These are phyloP conservation scores for Todiramphus saurophagus DNA, from an alignment of 2,113 vertebrate genomes.

Conservation along the genomic window DNA sequence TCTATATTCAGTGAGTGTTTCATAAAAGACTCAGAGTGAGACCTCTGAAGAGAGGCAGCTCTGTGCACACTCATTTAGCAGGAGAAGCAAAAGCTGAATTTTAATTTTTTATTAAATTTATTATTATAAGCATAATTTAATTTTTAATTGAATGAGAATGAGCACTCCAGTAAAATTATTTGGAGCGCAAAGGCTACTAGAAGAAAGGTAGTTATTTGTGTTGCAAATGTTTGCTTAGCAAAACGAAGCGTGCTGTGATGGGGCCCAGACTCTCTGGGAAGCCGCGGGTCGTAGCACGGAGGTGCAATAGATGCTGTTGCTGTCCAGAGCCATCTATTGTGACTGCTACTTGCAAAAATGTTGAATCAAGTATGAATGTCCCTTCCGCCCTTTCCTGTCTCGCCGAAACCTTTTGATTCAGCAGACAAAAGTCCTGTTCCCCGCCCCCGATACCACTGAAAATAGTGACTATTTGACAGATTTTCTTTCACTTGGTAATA, in stretches of 20 bases:
- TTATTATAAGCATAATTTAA: neutral
- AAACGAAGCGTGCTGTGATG: neutral
- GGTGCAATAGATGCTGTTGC: neutral
- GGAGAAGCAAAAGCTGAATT: neutral
- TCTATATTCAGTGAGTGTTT: neutral
- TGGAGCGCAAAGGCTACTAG: neutral
- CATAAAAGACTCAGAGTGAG: neutral
- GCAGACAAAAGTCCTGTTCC: neutral
- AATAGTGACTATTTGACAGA: neutral
- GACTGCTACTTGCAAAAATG: neutral
- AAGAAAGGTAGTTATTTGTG: constrained; percentile 19
- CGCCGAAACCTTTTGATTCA: neutral
- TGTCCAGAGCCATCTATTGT: neutral
- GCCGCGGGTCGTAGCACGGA: neutral
- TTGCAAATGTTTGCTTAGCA: constrained; percentile 25
- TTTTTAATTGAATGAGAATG: neutral
- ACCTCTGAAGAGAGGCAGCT: neutral
- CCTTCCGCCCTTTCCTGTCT: neutral
- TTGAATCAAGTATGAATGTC: neutral
- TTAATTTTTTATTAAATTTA: neutral
- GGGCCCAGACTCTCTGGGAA: neutral
- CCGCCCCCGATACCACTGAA: neutral
- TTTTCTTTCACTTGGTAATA: neutral
- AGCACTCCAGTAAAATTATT: neutral
- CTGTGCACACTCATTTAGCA: neutral